These are phyloP conservation scores for Microcebus ravelobensis DNA, from an alignment of 2,113 vertebrate species.

Conservation along the genomic window DNA sequence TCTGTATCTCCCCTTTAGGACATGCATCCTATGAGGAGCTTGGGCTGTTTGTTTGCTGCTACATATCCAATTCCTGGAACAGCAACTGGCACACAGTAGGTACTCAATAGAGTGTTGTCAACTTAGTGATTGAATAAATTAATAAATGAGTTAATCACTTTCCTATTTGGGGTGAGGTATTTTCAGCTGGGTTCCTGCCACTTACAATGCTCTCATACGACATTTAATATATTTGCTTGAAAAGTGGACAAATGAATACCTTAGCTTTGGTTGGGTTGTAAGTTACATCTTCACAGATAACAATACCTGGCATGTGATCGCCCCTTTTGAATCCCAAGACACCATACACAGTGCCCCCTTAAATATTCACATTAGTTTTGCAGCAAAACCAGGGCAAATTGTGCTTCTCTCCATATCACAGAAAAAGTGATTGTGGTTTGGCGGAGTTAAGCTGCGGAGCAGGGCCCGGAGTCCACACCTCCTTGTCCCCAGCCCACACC, in stretches of 20 bases:
- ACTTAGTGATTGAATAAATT: not conserved
- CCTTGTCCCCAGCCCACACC: not conserved
- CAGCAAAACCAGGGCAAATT: not conserved
- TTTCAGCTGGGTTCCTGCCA: not conserved
- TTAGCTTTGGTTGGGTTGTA: not conserved
- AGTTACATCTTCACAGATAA: not conserved
- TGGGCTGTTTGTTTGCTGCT: not conserved
- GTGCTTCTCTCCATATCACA: fast-evolving
- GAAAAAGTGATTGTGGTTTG: not conserved
- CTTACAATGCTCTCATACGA: not conserved
- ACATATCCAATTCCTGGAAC: not conserved
- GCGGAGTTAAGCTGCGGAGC: no score
- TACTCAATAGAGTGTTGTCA: not conserved
- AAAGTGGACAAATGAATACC: not conserved
- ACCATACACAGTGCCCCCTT: not conserved
- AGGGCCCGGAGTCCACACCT: fast-evolving
- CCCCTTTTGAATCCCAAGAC: not conserved
- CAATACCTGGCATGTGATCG: not conserved
- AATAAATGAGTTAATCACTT: not conserved
- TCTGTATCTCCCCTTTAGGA: not conserved
- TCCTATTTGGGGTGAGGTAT: not conserved
- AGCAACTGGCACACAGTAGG: not conserved
- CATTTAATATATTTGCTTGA: not conserved
- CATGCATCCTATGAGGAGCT: not conserved
- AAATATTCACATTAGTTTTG: not conserved